Evolutionary conservation across 2,797 vertebrate genomes (phyloP).

Genomic region (Phalloptychus januarius): DNA sequence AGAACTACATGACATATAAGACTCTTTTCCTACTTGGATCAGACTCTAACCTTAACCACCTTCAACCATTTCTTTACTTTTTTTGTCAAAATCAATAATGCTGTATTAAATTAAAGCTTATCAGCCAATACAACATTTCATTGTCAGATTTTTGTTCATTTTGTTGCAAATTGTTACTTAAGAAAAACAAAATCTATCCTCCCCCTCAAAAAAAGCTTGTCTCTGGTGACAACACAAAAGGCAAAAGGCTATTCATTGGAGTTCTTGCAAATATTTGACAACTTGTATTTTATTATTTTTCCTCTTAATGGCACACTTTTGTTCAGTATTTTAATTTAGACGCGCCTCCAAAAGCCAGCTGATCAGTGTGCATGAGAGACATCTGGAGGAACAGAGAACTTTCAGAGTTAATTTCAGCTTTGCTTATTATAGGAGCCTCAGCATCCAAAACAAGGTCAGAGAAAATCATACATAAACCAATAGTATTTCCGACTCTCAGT

Average conservation of each 20-base stretch:
- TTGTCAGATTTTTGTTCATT: background rate
- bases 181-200: background rate
- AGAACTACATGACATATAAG: background rate
- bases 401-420: background rate
- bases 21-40: background rate
- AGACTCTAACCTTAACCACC: background rate
- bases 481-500: background rate
- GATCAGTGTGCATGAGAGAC: background rate
- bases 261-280: background rate
- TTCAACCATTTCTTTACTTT: background rate
- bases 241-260: background rate
- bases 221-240: background rate
- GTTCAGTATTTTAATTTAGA: background rate
- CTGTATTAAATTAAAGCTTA: background rate
- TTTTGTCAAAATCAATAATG: background rate
- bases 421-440: background rate
- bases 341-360: background rate
- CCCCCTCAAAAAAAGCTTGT: background rate
- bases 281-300: background rate
- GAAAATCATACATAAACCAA: slow-evolving; percentile 2
- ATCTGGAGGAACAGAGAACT: background rate
- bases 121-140: background rate
- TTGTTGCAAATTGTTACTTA: background rate
- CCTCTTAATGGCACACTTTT: background rate
- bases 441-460: background rate